Percentiles rank a stretch among this genome's conserved stretches.
phyloP scores from a whole-genome alignment of 2,113 vertebrate species.

The Crotophaga sulcirostris region DNA sequence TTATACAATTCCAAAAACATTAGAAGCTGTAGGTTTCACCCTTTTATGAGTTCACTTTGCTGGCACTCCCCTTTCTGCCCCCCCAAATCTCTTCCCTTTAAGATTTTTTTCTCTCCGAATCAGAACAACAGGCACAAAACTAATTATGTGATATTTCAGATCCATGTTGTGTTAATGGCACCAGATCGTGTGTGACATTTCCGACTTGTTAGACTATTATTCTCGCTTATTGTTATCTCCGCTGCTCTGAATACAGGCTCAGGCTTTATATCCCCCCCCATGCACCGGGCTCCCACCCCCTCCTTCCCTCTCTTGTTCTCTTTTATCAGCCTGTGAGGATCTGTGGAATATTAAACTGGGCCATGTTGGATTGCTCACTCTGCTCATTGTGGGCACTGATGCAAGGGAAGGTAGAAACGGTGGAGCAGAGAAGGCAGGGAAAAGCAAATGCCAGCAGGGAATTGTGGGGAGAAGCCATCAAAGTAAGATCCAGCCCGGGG shows the following conservation, averaged over 20 bases:
- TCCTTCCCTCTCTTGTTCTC: conserved; percentile 37
- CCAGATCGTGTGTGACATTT: conserved; percentile 73
- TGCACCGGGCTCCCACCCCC: conserved; percentile 15
- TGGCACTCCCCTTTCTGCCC: conserved; percentile 18
- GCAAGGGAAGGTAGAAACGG: neutral
- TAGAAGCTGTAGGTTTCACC: conserved; percentile 39
- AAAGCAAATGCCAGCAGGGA: neutral
- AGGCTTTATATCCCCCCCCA: conserved; percentile 36
- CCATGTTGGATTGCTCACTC: neutral
- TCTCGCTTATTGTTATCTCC: conserved; percentile 77
- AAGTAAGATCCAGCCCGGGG: neutral
- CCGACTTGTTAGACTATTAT: conserved; percentile 76
- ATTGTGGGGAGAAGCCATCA: neutral
- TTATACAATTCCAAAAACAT: conserved; percentile 66
- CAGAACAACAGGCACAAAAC: conserved; percentile 75
- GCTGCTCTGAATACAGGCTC: conserved; percentile 55
- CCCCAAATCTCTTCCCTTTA: conserved; percentile 43
- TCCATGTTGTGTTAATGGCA: conserved; percentile 77
- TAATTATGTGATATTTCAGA: conserved; percentile 81
- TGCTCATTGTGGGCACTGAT: neutral
- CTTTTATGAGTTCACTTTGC: conserved; percentile 57
- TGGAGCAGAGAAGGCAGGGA: neutral
- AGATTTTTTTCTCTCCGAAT: conserved; percentile 67
- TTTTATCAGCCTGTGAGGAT: conserved; percentile 35
- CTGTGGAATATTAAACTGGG: conserved; percentile 51